Base-by-base conservation (phyloP, 2,888 invertebrate genomes). In the Eucriotettix oculatus region DNA sequence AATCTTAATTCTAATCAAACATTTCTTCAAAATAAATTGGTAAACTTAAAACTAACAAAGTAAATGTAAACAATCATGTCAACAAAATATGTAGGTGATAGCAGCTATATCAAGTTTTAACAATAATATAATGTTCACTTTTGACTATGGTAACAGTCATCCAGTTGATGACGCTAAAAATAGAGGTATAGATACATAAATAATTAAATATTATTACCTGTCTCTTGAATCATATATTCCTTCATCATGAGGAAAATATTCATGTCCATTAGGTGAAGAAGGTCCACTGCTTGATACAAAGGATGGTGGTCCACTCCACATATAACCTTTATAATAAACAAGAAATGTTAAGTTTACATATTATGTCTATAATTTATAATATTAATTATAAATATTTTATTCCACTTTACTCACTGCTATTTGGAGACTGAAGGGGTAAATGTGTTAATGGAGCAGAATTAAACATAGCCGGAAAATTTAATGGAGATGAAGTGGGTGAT, bases 261-360 rank as follows among this genome's bases (percentile, higher is more conserved):
- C 79, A 14, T 80, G 79, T 16, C 82, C 83, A 67, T 84, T 85
- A 42, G 92, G 92, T 1, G 92, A 92, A 0, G 90, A 90, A 0
- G 91, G 90, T 10, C 86, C 87, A 62, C 73, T 73, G 64, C 73
- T 74, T 0, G 91, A 91, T 59, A 89, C 79, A 58, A 88, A 83
- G 60, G 90, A 92, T 0, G 90, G 89, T 10, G 91, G 90, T 5
- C 87, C 89, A 71, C 89, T 89, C 89, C 90, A 91, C 16, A 74
- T 74, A 54, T 75, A 69, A 64, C 88, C 89, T 71, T n/a, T 29
- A 29, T 29, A 29, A 29, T 29, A 29, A 29, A 9, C n/a, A 48
- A 48, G n/a, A 48, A 44, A 14, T 9, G 9, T 48, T 12, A 14
- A 48, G 12, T 48, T 48, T 48, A 48, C 12, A 48, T 11, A 44